phyloP scores from a whole-genome alignment of 2,113 vertebrate species.

The Xerus inauris region DNA sequence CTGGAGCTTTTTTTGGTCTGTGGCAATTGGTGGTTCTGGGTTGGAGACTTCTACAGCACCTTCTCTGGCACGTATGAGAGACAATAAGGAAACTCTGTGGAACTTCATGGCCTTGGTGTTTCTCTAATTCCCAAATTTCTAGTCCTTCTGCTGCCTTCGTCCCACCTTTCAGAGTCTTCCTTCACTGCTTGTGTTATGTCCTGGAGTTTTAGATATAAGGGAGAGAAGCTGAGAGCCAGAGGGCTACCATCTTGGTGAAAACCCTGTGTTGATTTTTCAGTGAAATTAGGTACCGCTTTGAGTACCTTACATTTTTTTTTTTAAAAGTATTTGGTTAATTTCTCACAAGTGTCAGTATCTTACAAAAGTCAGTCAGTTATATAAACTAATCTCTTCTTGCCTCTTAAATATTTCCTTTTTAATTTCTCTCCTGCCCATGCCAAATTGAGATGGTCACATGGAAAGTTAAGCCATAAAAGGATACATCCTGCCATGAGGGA shows the following conservation, averaged over 20 bases:
- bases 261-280: background rate
- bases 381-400: background rate
- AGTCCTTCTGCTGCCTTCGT: background rate
- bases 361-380: background rate
- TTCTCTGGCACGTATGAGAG: background rate
- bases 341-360: background rate
- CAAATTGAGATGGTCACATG: background rate
- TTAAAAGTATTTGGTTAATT: background rate
- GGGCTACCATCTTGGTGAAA: background rate
- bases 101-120: background rate
- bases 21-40: background rate
- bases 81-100: background rate
- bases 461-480: background rate
- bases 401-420: constrained; percentile 14
- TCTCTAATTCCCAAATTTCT: background rate
- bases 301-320: background rate
- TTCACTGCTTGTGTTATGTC: background rate
- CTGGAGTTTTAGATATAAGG: background rate
- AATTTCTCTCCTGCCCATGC: background rate
- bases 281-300: constrained; percentile 40
- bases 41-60: background rate
- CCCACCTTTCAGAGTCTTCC: background rate
- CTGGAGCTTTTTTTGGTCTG: background rate
- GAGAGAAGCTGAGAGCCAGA: background rate
- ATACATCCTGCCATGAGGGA: background rate